These are phyloP conservation scores for Cydia strobilella DNA, from an alignment of 1,140 invertebrate species.

Conservation along the genomic window DNA sequence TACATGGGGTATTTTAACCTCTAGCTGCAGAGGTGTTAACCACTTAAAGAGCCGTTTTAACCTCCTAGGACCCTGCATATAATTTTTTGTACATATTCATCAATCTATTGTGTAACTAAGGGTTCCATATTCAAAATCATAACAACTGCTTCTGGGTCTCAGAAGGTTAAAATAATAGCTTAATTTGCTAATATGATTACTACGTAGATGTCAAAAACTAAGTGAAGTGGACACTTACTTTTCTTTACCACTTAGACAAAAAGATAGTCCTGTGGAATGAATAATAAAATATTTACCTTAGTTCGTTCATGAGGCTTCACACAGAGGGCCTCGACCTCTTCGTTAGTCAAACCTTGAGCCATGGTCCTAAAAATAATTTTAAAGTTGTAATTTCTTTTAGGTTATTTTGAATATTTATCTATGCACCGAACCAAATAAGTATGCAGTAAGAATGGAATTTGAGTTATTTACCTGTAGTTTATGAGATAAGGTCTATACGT, in stretches of 20 bases:
- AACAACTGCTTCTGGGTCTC: no score
- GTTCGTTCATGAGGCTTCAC: conserved; percentile 24
- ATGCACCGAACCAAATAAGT: not conserved
- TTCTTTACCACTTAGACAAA: not conserved
- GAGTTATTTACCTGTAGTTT: not conserved
- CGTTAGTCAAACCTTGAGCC: conserved; percentile 10
- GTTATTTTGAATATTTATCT: not conserved
- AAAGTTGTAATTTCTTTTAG: not conserved
- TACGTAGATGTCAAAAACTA: not conserved
- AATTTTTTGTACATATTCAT: no score
- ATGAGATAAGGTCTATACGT: not conserved
- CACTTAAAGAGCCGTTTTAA: no score
- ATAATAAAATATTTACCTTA: conserved; percentile 14
- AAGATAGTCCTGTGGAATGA: not conserved
- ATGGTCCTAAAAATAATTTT: not conserved
- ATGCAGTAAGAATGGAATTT: not conserved
- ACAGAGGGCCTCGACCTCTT: conserved; percentile 14
- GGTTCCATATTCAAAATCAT: no score
- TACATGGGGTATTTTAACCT: no score
- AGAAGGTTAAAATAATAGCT: no score
- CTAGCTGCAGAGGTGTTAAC: no score
- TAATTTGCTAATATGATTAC: no score
- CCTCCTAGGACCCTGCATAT: no score
- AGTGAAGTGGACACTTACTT: not conserved
- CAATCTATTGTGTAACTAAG: no score